A percentile compares a stretch with the other conserved stretches of the same genome.
Evolutionary conservation across 2,888 invertebrate genomes (phyloP).

Genomic region (Lagria hirta): DNA sequence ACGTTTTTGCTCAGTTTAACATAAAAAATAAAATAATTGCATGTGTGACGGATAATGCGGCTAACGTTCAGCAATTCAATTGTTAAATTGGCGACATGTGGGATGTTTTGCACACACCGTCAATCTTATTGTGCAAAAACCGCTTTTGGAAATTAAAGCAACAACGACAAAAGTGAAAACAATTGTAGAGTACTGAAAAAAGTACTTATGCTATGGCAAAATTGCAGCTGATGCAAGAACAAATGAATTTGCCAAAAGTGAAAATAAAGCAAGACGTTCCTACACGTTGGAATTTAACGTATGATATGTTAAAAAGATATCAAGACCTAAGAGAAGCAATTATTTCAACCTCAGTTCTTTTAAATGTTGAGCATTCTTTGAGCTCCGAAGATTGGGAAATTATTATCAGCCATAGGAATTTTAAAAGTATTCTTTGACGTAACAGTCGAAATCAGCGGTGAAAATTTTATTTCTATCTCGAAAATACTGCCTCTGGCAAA

Average conservation of each 20-base stretch:
- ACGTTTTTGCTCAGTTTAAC: constrained; percentile 25
- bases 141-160: constrained; percentile 25
- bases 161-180: constrained; percentile 26
- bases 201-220: constrained; percentile 20
- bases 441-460: constrained; percentile 19
- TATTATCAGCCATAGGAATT: constrained; percentile 7
- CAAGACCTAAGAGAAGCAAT: constrained; percentile 14
- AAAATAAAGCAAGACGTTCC: constrained; percentile 30
- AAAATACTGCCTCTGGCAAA: constrained; percentile 5
- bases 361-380: constrained; percentile 12
- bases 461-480: constrained; percentile 18
- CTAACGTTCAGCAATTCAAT: constrained; percentile 37
- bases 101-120: constrained; percentile 40
- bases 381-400: constrained; percentile 11
- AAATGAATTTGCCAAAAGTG: constrained; percentile 17
- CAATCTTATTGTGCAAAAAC: constrained; percentile 37
- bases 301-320: constrained; percentile 19
- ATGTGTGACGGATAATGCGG: constrained; percentile 37
- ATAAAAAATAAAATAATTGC: constrained; percentile 31
- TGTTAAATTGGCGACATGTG: constrained; percentile 31
- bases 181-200: constrained; percentile 27
- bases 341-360: constrained; percentile 21
- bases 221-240: constrained; percentile 19
- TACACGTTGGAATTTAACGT: constrained; percentile 25
- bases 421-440: constrained; percentile 18